These are phyloP conservation scores for Halichoerus grypus DNA, from an alignment of 2,113 vertebrate genomes.

Conservation along the genomic window DNA sequence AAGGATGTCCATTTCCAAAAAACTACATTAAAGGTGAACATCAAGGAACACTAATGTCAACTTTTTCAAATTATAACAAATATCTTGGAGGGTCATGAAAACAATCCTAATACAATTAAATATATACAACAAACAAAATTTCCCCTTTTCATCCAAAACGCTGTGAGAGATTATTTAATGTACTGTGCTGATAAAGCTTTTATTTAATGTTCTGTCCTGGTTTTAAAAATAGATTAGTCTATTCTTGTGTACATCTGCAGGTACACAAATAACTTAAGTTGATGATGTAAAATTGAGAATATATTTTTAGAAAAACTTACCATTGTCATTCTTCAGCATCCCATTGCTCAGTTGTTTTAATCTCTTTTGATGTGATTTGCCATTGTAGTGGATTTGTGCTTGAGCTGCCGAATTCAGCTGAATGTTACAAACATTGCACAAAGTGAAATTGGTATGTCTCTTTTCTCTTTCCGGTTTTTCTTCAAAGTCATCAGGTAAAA, in stretches of 20 bases:
- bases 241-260: conserved; percentile 21
- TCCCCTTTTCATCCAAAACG: not conserved
- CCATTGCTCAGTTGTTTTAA: conserved; percentile 88
- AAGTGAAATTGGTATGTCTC: conserved; percentile 86
- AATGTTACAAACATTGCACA: conserved; percentile 90
- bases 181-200: not conserved
- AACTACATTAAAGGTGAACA: not conserved
- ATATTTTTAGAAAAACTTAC: conserved; percentile 80
- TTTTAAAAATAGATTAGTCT: not conserved
- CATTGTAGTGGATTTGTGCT: conserved; percentile 90
- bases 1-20: not conserved
- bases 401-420: conserved; percentile 90
- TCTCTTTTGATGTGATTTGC: conserved; percentile 91
- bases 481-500: conserved; percentile 81
- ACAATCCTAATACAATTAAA: not conserved
- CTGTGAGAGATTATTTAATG: not conserved
- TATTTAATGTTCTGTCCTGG: not conserved
- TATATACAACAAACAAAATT: not conserved
- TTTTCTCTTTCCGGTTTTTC: conserved; percentile 87
- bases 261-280: not conserved
- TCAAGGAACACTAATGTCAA: not conserved
- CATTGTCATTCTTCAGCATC: conserved; percentile 82
- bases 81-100: not conserved
- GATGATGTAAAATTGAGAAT: not conserved
- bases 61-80: not conserved